phyloP scores from a whole-genome alignment of 2,113 vertebrate genomes.

The Myrmecobius fasciatus region DNA sequence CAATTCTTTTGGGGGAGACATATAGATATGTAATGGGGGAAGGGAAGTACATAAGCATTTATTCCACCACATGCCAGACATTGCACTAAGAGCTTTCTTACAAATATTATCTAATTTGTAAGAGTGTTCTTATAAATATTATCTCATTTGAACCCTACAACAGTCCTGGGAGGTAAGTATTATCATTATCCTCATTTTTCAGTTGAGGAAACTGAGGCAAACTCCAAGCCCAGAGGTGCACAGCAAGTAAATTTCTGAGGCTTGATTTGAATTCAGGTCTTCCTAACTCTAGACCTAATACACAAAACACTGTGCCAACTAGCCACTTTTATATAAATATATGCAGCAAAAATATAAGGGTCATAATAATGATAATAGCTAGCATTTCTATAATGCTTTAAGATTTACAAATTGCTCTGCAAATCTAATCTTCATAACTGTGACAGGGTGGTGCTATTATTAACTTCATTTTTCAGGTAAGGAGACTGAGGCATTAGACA shows the following conservation, averaged over 20 bases:
- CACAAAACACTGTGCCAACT: not conserved
- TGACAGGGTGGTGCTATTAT: not conserved
- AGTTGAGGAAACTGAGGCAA: not conserved
- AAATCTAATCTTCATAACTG: not conserved
- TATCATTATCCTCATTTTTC: not conserved
- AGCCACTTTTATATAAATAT: not conserved
- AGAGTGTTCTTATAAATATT: not conserved
- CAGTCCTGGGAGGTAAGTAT: not conserved
- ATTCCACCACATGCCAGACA: not conserved
- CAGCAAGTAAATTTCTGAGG: not conserved
- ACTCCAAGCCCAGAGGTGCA: too few species aligned
- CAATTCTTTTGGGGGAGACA: not conserved
- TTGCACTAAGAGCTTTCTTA: not conserved
- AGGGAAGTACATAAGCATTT: not conserved
- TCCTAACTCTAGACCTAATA: not conserved
- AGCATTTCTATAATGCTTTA: not conserved
- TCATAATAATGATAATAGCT: not conserved
- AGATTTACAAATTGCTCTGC: not conserved
- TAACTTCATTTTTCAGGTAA: not conserved
- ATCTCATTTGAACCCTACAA: not conserved
- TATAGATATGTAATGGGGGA: not conserved
- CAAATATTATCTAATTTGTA: not conserved
- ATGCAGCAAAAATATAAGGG: not conserved
- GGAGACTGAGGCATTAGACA: not conserved
- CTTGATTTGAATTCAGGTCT: not conserved